A percentile compares a stretch with the other conserved stretches of the same genome.
These are phyloP conservation scores for Xylota segnis DNA, from an alignment of 2,888 invertebrate species.

Conservation along the genomic window DNA sequence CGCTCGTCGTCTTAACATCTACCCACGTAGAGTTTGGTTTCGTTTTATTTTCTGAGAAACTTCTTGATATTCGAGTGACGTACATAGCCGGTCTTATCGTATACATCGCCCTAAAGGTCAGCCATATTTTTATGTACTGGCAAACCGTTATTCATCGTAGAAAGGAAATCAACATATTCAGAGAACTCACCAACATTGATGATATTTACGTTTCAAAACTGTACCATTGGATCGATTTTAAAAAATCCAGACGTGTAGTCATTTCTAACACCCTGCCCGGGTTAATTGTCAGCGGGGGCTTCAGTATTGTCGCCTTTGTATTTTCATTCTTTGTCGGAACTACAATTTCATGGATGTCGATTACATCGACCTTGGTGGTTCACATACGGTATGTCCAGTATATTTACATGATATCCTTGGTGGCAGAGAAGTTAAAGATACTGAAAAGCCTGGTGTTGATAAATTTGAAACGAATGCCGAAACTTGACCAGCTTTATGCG, in stretches of 20 bases:
- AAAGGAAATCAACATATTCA: constrained; percentile 30
- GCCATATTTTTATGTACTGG: constrained; percentile 17
- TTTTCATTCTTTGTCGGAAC: accelerated
- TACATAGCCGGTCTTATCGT: neutral
- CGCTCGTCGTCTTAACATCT: neutral
- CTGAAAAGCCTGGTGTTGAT: neutral
- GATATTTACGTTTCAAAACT: constrained; percentile 33
- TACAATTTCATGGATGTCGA: neutral
- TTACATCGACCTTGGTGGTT: neutral
- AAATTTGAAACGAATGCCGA: neutral
- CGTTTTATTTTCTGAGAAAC: neutral
- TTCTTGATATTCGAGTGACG: neutral
- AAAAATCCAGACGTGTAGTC: constrained; percentile 8
- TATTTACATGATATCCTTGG: constrained; percentile 38
- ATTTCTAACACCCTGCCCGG: neutral
- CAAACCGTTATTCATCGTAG: constrained; percentile 27
- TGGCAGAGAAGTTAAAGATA: constrained; percentile 30
- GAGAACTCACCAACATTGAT: constrained; percentile 44
- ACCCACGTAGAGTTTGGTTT: neutral
- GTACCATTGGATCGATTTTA: constrained; percentile 54
- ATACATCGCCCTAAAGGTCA: neutral
- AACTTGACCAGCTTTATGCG: constrained; percentile 17
- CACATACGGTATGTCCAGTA: constrained; percentile 41
- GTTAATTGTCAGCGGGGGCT: neutral
- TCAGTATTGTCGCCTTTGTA: neutral